Percentiles rank a stretch among this genome's conserved stretches.
Conservation (phyloP, 2,797 vertebrate species). For the Myiothlypis coronata region DNA sequence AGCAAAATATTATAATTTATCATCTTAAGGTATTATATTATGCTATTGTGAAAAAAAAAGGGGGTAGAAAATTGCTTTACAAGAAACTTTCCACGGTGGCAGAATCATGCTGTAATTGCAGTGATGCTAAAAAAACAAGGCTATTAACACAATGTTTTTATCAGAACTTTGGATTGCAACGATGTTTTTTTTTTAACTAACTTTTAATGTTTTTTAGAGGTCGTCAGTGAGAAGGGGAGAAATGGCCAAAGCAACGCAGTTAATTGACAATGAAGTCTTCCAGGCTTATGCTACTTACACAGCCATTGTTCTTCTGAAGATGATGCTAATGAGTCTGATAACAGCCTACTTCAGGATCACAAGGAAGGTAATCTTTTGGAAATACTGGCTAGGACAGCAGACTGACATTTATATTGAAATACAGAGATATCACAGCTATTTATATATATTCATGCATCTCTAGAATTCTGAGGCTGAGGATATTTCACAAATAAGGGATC, state of each 20-base stretch:
- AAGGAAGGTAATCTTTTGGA: slow-evolving; percentile 76
- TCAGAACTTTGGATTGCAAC: not conserved
- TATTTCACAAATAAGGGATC: not conserved
- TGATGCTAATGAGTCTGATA: slow-evolving; percentile 80
- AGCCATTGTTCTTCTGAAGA: slow-evolving; percentile 79
- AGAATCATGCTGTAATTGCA: not conserved
- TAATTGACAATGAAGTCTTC: slow-evolving; percentile 77
- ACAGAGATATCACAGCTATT: not conserved
- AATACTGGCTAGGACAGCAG: not conserved
- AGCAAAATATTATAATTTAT: not conserved
- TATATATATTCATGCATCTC: not conserved
- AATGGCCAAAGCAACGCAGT: slow-evolving; percentile 51
- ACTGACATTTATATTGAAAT: not conserved
- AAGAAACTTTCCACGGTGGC: not conserved
- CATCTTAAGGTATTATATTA: not conserved
- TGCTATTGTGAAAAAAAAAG: not conserved
- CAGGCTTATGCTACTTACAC: slow-evolving; percentile 77
- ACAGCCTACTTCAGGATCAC: slow-evolving; percentile 77
- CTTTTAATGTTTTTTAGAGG: slow-evolving; percentile 17
- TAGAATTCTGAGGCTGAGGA: not conserved
- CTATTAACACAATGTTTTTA: not conserved
- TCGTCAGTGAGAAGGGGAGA: not conserved
- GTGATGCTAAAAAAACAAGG: not conserved
- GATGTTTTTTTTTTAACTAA: not conserved
- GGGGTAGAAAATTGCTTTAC: not conserved